Conservation (phyloP, 2,888 invertebrate genomes). For the Celastrina argiolus region DNA sequence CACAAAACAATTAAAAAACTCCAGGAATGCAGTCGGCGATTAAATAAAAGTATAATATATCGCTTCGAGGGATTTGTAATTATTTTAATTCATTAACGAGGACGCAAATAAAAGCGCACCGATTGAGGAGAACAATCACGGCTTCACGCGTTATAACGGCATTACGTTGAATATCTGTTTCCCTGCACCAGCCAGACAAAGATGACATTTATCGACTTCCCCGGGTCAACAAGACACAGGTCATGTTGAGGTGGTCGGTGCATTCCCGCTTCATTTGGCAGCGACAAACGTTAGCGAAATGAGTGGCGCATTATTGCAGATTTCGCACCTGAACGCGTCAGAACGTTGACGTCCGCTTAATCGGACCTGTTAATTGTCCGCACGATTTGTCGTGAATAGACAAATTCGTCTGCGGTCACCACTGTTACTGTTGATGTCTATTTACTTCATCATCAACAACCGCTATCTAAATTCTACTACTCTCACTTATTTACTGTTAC, state of each 20-base stretch:
- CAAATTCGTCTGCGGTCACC: constrained; percentile 41
- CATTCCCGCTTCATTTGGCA: constrained; percentile 62
- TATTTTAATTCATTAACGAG: constrained; percentile 24
- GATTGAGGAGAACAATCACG: constrained; percentile 42
- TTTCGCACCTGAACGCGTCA: constrained; percentile 49
- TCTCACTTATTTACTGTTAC: too few relatives aligned
- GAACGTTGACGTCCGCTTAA: constrained; percentile 42
- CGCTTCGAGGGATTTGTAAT: not conserved
- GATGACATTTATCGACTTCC: constrained; percentile 27
- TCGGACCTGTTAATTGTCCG: constrained; percentile 51
- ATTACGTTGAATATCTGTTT: constrained; percentile 34
- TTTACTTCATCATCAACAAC: not conserved
- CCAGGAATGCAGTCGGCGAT: too few relatives aligned
- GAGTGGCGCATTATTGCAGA: constrained; percentile 67
- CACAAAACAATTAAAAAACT: too few relatives aligned
- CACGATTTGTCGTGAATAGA: constrained; percentile 48
- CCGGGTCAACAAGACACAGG: constrained; percentile 37
- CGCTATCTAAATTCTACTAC: too few relatives aligned
- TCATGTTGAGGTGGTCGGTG: constrained; percentile 43
- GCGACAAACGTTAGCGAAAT: constrained; percentile 63
- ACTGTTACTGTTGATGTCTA: constrained; percentile 7
- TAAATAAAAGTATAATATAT: not conserved
- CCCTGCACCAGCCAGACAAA: constrained; percentile 25
- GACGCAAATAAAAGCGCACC: constrained; percentile 40
- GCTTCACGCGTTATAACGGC: constrained; percentile 59